Evolutionary conservation across 2,888 invertebrate genomes (phyloP), one percentile per base, ranked within the genome.

Genomic region (Willowsia nigromaculata): DNA sequence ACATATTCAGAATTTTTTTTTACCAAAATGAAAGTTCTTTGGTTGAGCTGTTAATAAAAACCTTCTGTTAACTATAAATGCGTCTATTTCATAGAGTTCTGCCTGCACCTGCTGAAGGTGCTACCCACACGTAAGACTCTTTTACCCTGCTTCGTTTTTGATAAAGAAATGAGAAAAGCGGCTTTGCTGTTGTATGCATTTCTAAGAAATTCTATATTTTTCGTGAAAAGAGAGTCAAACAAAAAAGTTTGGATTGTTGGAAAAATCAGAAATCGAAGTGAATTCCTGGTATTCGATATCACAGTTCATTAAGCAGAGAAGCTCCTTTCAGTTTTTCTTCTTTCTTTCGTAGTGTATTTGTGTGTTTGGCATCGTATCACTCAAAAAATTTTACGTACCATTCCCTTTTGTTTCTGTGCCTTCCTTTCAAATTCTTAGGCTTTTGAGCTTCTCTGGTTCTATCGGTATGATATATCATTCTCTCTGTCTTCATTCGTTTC

Each of bases 311-410:
- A 59, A 47, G 82, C 82, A 65, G 65, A 43, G 62, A 47, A 59
- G 27, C 62, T 81, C 59, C 30, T 59, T 81, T 56, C 56, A 50
- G 37, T 62, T 40, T 78, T 80, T 80, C 40, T 25, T 37, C 15
- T 37, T 7, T 27, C 15, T 53, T 1, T 13, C 15, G 13, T 33
- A 2, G n/a, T 30, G 33, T 15, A 7, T 83, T 53, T 74, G 47
- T 65, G 33, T 65, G 33, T 37, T 65, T 65, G 65, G 65, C 65
- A 65, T 65, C 33, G 33, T 37, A 53, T 56, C 59, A 56, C 81
- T 88, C 71, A 81, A 65, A 62, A 71, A 83, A 74, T 74, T 76
- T 88, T 76, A 68, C 83, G 22, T 62, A 22, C 43, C 56, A 81
- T 68, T 47, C 56, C 40, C 62, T 76, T 83, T 59, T 83, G 81